phyloP scores from a whole-genome alignment of 2,888 invertebrate genomes.

The Archips crataeganus region DNA sequence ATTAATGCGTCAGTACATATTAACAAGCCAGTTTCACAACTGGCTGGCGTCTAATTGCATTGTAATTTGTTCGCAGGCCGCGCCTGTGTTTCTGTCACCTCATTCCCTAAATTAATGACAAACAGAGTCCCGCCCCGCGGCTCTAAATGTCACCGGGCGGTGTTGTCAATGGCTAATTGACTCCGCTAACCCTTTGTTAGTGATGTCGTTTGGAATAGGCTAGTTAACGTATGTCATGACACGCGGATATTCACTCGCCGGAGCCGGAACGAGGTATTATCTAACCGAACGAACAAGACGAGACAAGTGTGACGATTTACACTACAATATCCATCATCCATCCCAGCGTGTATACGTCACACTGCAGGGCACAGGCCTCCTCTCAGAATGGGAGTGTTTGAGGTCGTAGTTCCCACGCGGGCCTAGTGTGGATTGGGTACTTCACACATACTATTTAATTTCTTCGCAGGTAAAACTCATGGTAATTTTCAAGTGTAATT shows the following conservation, averaged over 20 bases:
- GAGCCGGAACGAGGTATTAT: constrained; percentile 12
- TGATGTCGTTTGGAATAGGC: constrained; percentile 49
- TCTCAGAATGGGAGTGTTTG: no score
- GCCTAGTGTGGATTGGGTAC: no score
- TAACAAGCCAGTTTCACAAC: constrained; percentile 39
- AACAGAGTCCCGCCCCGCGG: constrained; percentile 66
- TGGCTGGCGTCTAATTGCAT: constrained; percentile 56
- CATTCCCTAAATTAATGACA: constrained; percentile 84
- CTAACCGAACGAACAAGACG: not conserved
- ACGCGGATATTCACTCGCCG: constrained; percentile 48
- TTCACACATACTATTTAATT: no score
- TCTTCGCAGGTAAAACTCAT: no score
- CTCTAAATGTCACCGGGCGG: constrained; percentile 73
- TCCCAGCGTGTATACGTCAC: no score
- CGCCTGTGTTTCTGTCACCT: constrained; percentile 80
- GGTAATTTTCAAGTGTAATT: no score
- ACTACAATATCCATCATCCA: not conserved
- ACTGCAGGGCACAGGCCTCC: no score
- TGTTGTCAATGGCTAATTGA: constrained; percentile 81
- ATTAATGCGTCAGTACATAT: constrained; percentile 26
- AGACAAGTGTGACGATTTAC: not conserved
- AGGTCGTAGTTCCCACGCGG: no score
- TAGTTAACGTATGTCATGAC: constrained; percentile 67
- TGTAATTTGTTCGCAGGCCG: constrained; percentile 77
- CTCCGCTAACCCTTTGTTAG: constrained; percentile 76